Conservation (phyloP, 2,888 invertebrate genomes). For the Apodemia hepburni region DNA sequence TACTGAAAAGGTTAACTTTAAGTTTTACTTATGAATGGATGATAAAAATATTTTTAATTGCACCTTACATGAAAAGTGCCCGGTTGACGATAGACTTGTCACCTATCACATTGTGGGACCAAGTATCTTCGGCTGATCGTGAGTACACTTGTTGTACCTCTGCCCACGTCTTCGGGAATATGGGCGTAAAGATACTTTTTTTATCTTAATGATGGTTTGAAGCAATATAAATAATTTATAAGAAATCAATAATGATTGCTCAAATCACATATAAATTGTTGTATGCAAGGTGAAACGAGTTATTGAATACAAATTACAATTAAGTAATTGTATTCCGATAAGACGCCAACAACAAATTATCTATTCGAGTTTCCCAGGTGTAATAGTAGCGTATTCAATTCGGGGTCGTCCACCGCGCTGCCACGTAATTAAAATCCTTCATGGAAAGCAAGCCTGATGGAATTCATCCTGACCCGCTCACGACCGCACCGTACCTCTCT, state of each 20-base stretch:
- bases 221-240: background rate
- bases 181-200: no score
- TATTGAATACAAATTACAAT: constrained; percentile 15
- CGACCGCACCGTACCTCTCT: constrained; percentile 64
- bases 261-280: constrained; percentile 11
- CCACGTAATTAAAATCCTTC: constrained; percentile 78
- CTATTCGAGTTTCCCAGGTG: constrained; percentile 19
- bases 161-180: no score
- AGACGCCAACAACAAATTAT: constrained; percentile 14
- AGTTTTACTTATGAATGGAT: no score
- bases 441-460: constrained; percentile 74
- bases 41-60: no score
- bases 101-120: no score
- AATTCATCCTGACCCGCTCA: constrained; percentile 71
- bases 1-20: no score
- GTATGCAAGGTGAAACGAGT: constrained; percentile 10
- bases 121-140: no score
- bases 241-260: background rate
- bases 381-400: constrained; percentile 45
- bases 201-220: background rate
- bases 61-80: no score
- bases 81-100: no score
- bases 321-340: constrained; percentile 15
- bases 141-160: no score
- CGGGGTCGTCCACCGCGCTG: constrained; percentile 62